Evolutionary conservation across 2,888 invertebrate species (phyloP).

Genomic region (Deilephila porcellus): DNA sequence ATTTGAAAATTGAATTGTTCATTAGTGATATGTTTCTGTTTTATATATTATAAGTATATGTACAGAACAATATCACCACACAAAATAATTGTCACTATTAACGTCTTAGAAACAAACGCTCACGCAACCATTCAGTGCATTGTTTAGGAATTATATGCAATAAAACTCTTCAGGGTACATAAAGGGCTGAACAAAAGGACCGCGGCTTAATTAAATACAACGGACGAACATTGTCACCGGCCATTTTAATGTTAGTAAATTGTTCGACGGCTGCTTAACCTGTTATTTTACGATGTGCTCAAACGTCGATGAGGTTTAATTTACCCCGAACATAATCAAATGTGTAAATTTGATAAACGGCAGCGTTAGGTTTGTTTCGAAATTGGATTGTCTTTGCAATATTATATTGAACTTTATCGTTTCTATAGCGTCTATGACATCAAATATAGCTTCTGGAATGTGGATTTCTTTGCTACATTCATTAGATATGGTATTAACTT

Average conservation of each 20-base stretch:
- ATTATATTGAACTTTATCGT: background rate
- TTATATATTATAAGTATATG: no score
- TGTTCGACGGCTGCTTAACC: constrained; percentile 69
- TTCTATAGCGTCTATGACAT: no score
- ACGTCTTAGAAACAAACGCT: background rate
- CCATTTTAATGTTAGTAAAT: constrained; percentile 83
- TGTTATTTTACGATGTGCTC: constrained; percentile 75
- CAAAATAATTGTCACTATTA: background rate
- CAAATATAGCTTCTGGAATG: no score
- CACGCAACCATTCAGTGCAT: background rate
- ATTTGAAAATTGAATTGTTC: no score
- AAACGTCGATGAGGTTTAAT: constrained; percentile 26
- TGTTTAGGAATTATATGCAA: constrained; percentile 19
- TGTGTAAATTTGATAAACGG: constrained; percentile 21
- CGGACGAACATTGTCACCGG: constrained; percentile 55
- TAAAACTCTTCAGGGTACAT: constrained; percentile 8
- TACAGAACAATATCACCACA: background rate
- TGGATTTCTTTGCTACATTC: no score
- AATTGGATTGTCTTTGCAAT: background rate
- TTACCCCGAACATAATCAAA: constrained; percentile 21
- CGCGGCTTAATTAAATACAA: constrained; percentile 22
- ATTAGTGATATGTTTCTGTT: no score
- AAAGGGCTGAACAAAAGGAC: constrained; percentile 8
- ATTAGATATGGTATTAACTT: no score
- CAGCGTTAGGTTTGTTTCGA: background rate